Percentiles rank a stretch among this genome's conserved stretches.
These are phyloP conservation scores for Acanthisitta chloris DNA, from an alignment of 2,113 vertebrate species.

Conservation along the genomic window DNA sequence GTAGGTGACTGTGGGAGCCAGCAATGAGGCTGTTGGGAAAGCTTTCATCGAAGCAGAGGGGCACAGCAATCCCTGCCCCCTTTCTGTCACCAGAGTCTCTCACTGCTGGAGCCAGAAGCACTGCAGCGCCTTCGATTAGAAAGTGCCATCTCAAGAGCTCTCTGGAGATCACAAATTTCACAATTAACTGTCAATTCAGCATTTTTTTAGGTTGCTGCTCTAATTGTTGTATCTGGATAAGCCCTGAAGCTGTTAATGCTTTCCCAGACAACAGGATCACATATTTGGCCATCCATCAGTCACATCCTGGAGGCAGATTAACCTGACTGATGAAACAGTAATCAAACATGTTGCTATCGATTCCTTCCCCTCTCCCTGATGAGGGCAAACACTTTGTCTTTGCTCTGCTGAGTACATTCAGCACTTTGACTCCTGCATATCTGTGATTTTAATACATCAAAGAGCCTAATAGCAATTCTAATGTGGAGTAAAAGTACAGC, in stretches of 20 bases:
- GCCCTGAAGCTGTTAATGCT: background rate
- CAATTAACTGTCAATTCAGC: background rate
- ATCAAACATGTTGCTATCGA: background rate
- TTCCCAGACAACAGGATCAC: background rate
- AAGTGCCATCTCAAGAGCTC: background rate
- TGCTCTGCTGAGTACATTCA: background rate
- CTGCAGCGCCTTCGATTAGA: background rate
- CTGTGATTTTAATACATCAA: background rate
- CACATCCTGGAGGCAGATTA: background rate
- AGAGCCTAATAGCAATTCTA: background rate
- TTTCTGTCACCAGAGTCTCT: background rate
- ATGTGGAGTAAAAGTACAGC: background rate
- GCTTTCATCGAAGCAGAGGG: background rate
- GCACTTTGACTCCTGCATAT: background rate
- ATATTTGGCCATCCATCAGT: fast-evolving
- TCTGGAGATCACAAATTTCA: background rate
- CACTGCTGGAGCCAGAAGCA: fast-evolving
- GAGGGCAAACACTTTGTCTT: background rate
- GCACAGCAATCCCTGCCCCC: background rate
- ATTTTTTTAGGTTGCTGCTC: background rate
- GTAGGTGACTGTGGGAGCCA: background rate
- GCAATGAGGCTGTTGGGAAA: background rate
- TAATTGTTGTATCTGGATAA: background rate
- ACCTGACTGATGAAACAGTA: background rate
- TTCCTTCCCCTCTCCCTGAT: background rate